Evolutionary conservation across 37 sponge, comb jelly and placozoan genomes (phyloP), one percentile per base, ranked within the genome.

Genomic region (Ianthella basta): DNA sequence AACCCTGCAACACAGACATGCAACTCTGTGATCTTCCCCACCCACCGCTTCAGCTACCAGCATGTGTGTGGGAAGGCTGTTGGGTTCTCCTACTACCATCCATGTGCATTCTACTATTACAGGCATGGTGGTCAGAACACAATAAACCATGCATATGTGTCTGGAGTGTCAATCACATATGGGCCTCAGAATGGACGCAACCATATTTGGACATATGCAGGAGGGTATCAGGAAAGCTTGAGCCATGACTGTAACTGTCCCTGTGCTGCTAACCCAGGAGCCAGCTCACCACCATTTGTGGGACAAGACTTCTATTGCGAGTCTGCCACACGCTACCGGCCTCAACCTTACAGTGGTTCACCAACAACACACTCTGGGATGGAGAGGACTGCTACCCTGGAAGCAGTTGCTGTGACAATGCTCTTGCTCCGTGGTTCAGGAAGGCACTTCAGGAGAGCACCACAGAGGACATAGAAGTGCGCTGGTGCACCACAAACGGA

Each of bases 391-490:
- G 70, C 34, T 69, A 69, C 34, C 70, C 70, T 34, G 70, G 70
- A 30, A 69, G 70, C 70, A 69, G 34, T 69, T 69, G 70, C 70
- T 69, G 70, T 30, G 34, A 69, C 19, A 69, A n/a, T 33, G 33
- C 70, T 32, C 34, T 18, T n/a, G 70, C 70, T 69, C 70, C 70
- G 29, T 69, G 82, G 82, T 81, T 81, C 63, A n/a, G 20, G 37
- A 81, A 39, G 37, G 1, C 25, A 35, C 82, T 81, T 16, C 5
- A n/a, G 12, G 23, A 30, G 21, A 32, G 41, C 1, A 81, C 63
- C 14, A 37, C 63, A 20, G 63, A 60, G n/a, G 41, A 59, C 30
- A 29, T 81, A 30, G 82, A 81, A 61, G 34, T 81, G 32, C 60
- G 82, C 34, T 55, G 53, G 38, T 81, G 82, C 30, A 5, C 39